These are phyloP conservation scores for Ricordea florida DNA, from an alignment of 92 coral and sea anemone species.

Conservation along the genomic window DNA sequence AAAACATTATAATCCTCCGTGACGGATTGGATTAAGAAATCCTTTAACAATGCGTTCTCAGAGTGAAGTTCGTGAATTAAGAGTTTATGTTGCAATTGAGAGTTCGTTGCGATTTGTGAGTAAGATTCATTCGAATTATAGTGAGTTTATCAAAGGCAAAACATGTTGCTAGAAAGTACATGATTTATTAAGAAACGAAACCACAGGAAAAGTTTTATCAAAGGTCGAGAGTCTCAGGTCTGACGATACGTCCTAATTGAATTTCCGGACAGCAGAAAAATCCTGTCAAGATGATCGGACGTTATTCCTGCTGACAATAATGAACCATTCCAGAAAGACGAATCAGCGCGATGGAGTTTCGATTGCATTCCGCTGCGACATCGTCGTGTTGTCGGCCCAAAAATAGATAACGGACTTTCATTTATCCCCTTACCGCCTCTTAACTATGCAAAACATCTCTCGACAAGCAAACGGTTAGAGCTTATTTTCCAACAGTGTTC, in stretches of 20 bases:
- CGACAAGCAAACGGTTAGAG: neutral
- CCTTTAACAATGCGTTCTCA: too few relatives aligned
- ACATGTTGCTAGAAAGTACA: neutral
- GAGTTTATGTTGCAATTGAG: too few relatives aligned
- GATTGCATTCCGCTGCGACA: neutral
- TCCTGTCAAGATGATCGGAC: constrained; percentile 13
- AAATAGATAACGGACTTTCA: too few relatives aligned
- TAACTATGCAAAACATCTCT: neutral
- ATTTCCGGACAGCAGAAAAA: constrained; percentile 40
- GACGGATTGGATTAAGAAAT: too few relatives aligned
- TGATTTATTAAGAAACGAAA: neutral
- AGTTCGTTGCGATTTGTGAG: too few relatives aligned
- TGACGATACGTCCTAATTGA: constrained; percentile 6
- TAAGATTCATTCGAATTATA: too few relatives aligned
- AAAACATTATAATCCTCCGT: too few relatives aligned
- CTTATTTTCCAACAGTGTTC: neutral
- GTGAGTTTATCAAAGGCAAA: too few relatives aligned
- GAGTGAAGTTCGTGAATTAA: too few relatives aligned
- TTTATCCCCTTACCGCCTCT: too few relatives aligned
- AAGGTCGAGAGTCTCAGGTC: neutral
- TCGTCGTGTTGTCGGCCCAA: too few relatives aligned
- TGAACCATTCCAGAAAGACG: neutral
- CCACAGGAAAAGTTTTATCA: constrained; percentile 3
- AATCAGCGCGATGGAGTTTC: neutral
- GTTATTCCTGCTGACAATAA: constrained; percentile 29